A percentile compares a stretch with the other conserved stretches of the same genome.
phyloP scores from a whole-genome alignment of 2,797 vertebrate genomes.

The Dendrocincla tyrannina region DNA sequence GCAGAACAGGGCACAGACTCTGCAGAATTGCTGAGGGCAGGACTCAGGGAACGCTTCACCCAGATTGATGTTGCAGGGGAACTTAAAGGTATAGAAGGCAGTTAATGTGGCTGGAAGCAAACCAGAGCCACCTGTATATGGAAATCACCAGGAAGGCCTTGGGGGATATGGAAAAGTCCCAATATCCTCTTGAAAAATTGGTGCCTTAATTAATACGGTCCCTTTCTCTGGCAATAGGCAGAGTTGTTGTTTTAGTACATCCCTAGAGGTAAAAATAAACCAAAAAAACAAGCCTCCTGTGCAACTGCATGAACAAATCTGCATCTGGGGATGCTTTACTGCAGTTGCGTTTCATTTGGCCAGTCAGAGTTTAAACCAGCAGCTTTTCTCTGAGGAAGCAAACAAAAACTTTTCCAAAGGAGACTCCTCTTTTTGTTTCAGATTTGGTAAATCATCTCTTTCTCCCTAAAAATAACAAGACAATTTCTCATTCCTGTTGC shows the following conservation, averaged over 20 bases:
- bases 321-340: neutral
- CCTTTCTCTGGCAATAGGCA: neutral
- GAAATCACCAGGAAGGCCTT: neutral
- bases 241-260: neutral
- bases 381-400: neutral
- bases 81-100: neutral
- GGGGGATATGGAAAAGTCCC: neutral
- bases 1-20: neutral
- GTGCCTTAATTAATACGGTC: neutral
- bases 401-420: neutral
- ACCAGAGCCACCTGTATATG: neutral
- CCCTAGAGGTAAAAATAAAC: neutral
- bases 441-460: neutral
- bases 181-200: neutral
- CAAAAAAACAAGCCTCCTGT: neutral
- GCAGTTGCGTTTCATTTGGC: neutral
- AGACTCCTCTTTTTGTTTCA: neutral
- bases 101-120: neutral
- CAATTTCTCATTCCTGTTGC: neutral
- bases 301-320: neutral
- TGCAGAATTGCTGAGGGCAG: neutral
- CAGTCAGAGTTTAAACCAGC: neutral
- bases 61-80: neutral
- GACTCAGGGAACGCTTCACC: neutral
- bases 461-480: neutral